Evolutionary conservation across 35 echinoderm and acorn worm genomes (phyloP).

Genomic region (Apostichopus californicus): DNA sequence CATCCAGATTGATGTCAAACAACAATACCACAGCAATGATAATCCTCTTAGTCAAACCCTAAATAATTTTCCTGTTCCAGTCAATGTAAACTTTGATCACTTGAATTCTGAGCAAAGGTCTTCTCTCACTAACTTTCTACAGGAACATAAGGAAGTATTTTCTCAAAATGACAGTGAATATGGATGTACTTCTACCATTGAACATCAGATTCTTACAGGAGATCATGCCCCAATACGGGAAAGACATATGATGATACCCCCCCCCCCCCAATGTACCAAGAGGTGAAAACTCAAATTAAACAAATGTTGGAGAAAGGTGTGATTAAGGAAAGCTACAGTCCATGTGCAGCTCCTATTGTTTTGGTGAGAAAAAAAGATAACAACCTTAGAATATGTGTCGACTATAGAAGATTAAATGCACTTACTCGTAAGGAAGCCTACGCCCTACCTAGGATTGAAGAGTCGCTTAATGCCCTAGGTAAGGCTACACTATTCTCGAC

Average conservation of each 20-base stretch:
- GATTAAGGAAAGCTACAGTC: conserved; percentile 39
- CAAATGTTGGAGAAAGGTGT: conserved; percentile 20
- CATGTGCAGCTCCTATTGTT: conserved; percentile 64
- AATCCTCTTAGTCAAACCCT: neutral
- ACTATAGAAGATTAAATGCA: conserved; percentile 60
- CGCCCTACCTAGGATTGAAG: conserved; percentile 66
- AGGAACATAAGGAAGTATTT: neutral
- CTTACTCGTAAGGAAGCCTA: conserved; percentile 45
- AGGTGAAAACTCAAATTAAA: conserved; percentile 67
- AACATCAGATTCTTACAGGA: conserved; percentile 8
- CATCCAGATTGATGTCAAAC: no score
- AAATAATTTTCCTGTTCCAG: neutral
- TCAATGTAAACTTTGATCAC: neutral
- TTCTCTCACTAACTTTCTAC: neutral
- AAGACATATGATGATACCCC: conserved; percentile 19
- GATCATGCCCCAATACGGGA: conserved; percentile 4
- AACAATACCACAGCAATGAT: no score
- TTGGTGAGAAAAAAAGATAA: conserved; percentile 63
- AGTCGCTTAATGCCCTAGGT: conserved; percentile 36
- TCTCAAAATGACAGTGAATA: neutral
- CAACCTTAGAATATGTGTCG: conserved; percentile 44
- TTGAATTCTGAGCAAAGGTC: neutral
- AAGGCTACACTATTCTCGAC: conserved; percentile 33
- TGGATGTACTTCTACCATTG: neutral
- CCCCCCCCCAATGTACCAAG: conserved; percentile 52